Conservation (phyloP, 2,888 invertebrate genomes). For the Lysandra bellargus region DNA sequence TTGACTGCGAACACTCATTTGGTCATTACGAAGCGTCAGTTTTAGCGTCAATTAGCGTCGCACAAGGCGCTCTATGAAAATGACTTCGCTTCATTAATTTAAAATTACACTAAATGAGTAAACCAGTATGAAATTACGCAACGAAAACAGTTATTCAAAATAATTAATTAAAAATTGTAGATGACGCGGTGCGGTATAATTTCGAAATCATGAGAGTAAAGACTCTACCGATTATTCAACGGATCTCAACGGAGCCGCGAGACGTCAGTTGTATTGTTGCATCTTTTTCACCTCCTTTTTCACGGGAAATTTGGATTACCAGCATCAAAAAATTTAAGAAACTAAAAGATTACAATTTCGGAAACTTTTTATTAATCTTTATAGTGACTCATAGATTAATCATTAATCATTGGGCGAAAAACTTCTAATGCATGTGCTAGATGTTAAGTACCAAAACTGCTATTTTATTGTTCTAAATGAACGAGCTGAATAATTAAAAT, state of each 20-base stretch:
- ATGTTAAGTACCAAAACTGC: neutral
- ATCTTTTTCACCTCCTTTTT: no score
- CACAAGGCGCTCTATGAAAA: slow-evolving; percentile 43
- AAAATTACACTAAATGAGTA: slow-evolving; percentile 18
- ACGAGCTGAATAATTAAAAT: neutral
- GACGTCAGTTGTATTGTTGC: no score
- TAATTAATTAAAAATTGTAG: slow-evolving; percentile 37
- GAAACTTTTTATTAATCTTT: no score
- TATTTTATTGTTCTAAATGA: neutral
- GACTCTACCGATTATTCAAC: neutral
- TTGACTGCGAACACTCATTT: slow-evolving; percentile 71
- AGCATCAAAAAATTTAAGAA: no score
- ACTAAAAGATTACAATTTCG: no score
- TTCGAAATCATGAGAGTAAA: slow-evolving; percentile 1
- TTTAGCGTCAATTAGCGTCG: slow-evolving; percentile 55
- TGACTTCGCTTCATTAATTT: slow-evolving; percentile 30
- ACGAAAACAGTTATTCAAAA: slow-evolving; percentile 45
- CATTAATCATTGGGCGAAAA: no score
- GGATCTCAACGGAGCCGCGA: no score
- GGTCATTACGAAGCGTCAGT: slow-evolving; percentile 64
- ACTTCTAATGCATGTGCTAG: neutral
- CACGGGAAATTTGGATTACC: no score
- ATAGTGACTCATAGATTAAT: no score
- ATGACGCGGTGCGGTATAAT: slow-evolving; percentile 34
- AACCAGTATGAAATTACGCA: slow-evolving; percentile 20